A percentile compares a stretch with the other conserved stretches of the same genome.
phyloP scores from a whole-genome alignment of 2,888 invertebrate species.

The Dorcus hopei region DNA sequence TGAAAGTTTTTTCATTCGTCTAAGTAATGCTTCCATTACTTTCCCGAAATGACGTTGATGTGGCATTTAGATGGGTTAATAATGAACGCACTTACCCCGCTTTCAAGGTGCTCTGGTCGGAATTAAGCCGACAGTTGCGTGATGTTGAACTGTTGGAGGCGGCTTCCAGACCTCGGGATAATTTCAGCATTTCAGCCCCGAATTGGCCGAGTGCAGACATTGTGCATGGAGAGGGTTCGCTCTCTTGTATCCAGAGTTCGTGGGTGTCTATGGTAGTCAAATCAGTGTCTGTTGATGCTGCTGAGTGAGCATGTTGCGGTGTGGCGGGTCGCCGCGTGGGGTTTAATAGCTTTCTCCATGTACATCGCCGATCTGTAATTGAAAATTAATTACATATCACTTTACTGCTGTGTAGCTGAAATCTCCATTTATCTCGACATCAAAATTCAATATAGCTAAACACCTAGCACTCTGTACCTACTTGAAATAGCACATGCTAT shows the following conservation, averaged over 20 bases:
- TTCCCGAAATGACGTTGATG: no score
- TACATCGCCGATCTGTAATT: constrained; percentile 67
- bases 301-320: constrained; percentile 66
- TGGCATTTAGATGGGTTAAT: no score
- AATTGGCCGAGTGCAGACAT: constrained; percentile 84
- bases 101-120: constrained; percentile 12
- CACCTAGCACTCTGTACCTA: no score
- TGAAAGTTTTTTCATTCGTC: no score
- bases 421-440: background rate
- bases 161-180: constrained; percentile 77
- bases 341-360: constrained; percentile 71
- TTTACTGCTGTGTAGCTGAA: constrained; percentile 3
- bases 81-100: constrained; percentile 30
- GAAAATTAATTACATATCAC: constrained; percentile 14
- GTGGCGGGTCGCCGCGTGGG: constrained; percentile 34
- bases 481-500: no score
- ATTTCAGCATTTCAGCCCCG: constrained; percentile 81
- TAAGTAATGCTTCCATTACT: no score
- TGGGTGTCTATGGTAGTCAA: constrained; percentile 79
- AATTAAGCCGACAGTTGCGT: constrained; percentile 9
- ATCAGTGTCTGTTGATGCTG: constrained; percentile 80
- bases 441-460: background rate
- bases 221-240: constrained; percentile 74
- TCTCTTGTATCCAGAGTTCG: constrained; percentile 71
- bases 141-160: constrained; percentile 43